Percentiles rank a stretch among this genome's conserved stretches.
Conservation (phyloP, 1,140 invertebrate species). For the Bombus pascuorum region DNA sequence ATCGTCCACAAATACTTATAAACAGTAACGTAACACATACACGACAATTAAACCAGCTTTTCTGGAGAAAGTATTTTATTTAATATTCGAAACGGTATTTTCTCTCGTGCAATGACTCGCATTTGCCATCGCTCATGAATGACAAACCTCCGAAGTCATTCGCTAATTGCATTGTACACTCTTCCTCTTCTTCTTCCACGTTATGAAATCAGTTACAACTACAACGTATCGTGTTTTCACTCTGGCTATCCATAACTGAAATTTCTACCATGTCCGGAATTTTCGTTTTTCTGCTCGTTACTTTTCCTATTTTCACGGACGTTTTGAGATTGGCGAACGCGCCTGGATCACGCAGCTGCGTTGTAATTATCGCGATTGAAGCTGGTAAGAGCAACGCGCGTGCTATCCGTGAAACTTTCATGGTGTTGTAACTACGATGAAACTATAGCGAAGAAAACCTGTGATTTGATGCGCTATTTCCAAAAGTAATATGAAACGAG, state of each 20-base stretch:
- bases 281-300: conserved; percentile 18
- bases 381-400: neutral
- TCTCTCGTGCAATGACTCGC: neutral
- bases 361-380: conserved; percentile 2
- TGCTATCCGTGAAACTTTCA: neutral
- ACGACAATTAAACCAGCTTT: neutral
- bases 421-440: no score
- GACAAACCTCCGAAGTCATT: conserved; percentile 21
- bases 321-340: neutral
- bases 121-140: conserved; percentile 15
- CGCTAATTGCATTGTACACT: conserved; percentile 18
- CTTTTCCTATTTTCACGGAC: neutral
- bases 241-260: neutral
- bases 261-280: neutral
- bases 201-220: neutral
- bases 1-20: neutral
- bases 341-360: neutral
- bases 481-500: neutral
- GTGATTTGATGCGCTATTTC: neutral
- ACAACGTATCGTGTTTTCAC: neutral
- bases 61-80: neutral
- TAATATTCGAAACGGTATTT: conserved; percentile 23
- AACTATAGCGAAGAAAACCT: neutral
- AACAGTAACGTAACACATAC: neutral
- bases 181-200: neutral